Percentiles rank a stretch among this genome's conserved stretches.
These are phyloP conservation scores for Sander lucioperca DNA, from an alignment of 2,113 vertebrate species.

Conservation along the genomic window DNA sequence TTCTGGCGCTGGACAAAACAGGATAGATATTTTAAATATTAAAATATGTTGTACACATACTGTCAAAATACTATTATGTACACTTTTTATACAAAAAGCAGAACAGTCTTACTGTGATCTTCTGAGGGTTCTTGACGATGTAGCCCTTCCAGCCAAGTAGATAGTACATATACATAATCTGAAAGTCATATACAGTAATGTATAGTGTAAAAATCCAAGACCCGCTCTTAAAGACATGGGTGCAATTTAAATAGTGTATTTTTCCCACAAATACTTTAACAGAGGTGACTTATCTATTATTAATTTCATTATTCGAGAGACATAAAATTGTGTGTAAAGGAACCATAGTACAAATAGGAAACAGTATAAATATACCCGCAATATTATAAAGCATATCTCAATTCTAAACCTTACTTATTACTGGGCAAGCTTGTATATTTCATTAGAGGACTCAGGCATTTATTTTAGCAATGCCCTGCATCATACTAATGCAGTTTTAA, in stretches of 20 bases:
- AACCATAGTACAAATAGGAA: not conserved
- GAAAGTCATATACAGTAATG: conserved; percentile 40
- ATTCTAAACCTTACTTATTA: too few relatives aligned
- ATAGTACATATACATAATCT: conserved; percentile 90
- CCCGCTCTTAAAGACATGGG: not conserved
- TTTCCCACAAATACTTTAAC: not conserved
- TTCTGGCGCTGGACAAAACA: conserved; percentile 64
- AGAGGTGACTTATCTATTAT: not conserved
- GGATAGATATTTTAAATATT: not conserved
- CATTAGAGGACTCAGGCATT: not conserved
- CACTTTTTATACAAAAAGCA: not conserved
- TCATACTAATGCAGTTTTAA: not conserved
- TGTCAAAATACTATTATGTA: not conserved
- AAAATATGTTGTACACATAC: not conserved
- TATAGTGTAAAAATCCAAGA: not conserved
- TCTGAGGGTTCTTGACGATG: conserved; percentile 81
- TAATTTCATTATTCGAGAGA: not conserved
- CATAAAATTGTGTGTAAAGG: not conserved
- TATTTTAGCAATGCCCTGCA: not conserved
- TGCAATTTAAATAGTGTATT: conserved; percentile 7
- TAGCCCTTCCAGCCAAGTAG: conserved; percentile 88
- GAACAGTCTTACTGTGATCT: conserved; percentile 71
- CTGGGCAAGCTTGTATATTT: not conserved
- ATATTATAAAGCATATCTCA: not conserved
- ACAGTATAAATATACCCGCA: not conserved